Percentiles rank a stretch among this genome's conserved stretches.
Conservation (phyloP, 2,888 invertebrate species). For the Hydriomena furcata region DNA sequence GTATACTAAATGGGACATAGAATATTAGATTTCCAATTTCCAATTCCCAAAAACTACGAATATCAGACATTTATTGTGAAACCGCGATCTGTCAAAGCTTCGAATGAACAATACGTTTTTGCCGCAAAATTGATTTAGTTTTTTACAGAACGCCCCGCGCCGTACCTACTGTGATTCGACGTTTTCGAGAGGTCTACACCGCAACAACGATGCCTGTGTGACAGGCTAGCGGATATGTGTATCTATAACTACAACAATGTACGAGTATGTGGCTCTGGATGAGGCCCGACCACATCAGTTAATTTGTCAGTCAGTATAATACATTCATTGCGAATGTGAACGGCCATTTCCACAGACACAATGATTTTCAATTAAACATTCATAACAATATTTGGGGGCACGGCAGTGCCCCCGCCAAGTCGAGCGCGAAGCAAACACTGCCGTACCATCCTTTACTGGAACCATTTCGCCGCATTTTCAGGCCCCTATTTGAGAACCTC, state of each 20-base stretch:
- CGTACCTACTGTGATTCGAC: constrained; percentile 39
- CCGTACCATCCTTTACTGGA: no score
- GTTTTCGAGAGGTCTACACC: constrained; percentile 58
- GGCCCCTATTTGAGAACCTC: no score
- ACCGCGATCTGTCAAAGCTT: constrained; percentile 44
- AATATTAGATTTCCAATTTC: no score
- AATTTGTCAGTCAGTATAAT: background rate
- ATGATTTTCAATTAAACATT: no score
- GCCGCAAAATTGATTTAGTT: constrained; percentile 55
- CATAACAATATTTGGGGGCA: no score
- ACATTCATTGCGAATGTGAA: background rate
- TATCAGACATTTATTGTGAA: constrained; percentile 31
- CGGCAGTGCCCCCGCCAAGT: no score
- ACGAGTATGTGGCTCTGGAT: background rate
- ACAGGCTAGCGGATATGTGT: constrained; percentile 27
- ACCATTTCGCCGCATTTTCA: no score
- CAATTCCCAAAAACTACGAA: constrained; percentile 35
- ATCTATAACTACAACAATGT: no score
- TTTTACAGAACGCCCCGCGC: constrained; percentile 39
- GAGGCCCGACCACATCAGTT: constrained; percentile 1
- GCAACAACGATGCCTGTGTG: constrained; percentile 36
- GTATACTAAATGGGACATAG: no score
- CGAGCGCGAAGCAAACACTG: no score
- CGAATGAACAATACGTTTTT: constrained; percentile 42
- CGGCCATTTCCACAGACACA: background rate